A percentile compares a stretch with the other conserved stretches of the same genome.
These are phyloP conservation scores for Chloroclystis v-ata DNA, from an alignment of 2,888 invertebrate genomes.

Conservation along the genomic window DNA sequence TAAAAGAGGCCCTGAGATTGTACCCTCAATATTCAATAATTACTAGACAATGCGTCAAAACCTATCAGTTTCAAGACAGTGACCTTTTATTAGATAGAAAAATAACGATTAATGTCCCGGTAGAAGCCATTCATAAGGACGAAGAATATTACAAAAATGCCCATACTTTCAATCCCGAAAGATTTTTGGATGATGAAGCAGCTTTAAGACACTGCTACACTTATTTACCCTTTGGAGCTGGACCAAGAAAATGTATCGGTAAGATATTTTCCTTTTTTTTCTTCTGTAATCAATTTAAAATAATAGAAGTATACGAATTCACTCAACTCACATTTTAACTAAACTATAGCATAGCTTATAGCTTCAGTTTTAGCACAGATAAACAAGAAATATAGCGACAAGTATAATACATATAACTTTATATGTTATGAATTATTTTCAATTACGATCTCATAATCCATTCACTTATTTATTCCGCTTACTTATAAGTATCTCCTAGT, in stretches of 20 bases:
- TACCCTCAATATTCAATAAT: conserved; percentile 63
- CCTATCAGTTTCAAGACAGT: conserved; percentile 55
- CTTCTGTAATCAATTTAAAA: too few species aligned
- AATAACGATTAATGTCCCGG: conserved; percentile 58
- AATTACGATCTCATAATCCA: too few species aligned
- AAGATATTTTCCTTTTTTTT: conserved; percentile 34
- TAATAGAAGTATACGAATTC: too few species aligned
- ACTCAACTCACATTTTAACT: too few species aligned
- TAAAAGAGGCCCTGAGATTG: conserved; percentile 64
- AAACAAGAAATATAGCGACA: too few species aligned
- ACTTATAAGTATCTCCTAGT: too few species aligned
- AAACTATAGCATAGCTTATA: too few species aligned
- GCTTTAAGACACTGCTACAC: conserved; percentile 42
- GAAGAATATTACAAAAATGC: conserved; percentile 53
- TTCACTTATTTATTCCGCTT: too few species aligned
- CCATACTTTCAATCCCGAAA: conserved; percentile 54
- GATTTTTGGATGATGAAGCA: conserved; percentile 49
- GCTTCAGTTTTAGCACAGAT: too few species aligned
- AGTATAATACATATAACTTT: too few species aligned
- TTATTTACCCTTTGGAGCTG: conserved; percentile 65
- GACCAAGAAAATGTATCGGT: conserved; percentile 70
- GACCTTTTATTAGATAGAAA: conserved; percentile 56
- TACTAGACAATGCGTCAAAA: conserved; percentile 58
- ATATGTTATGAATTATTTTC: too few species aligned
- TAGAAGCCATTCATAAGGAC: conserved; percentile 60